Percentiles rank a stretch among this genome's conserved stretches.
Conservation (phyloP, 2,113 vertebrate species). For the Oryzias woworae region DNA sequence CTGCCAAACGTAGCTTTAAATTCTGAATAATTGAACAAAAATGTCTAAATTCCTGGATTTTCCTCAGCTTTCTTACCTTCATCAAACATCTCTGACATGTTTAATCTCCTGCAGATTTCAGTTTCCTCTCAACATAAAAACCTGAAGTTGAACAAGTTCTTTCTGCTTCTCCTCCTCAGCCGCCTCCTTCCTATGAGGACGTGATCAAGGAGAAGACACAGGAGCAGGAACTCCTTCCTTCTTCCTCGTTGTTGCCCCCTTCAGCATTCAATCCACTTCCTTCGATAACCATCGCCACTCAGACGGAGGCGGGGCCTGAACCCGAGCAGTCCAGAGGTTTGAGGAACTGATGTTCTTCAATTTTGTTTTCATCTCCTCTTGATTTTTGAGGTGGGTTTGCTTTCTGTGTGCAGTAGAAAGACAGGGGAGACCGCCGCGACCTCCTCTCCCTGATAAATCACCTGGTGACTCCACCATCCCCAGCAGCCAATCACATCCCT, state of each 20-base stretch:
- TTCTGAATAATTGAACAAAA: no score
- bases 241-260: slow-evolving; percentile 2
- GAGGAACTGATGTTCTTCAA: neutral
- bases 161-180: slow-evolving; percentile 66
- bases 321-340: slow-evolving; percentile 48
- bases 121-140: no score
- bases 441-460: slow-evolving; percentile 50
- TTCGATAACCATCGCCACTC: slow-evolving; percentile 88
- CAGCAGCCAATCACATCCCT: slow-evolving; percentile 3
- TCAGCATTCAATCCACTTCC: slow-evolving; percentile 41
- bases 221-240: slow-evolving; percentile 82
- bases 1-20: no score
- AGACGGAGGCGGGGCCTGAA: slow-evolving; percentile 83
- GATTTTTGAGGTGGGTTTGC: neutral
- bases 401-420: slow-evolving; percentile 53
- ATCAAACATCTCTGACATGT: no score
- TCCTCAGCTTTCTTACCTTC: no score
- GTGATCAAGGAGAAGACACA: slow-evolving; percentile 96
- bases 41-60: no score
- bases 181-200: slow-evolving; percentile 96
- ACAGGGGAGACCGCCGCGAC: slow-evolving; percentile 82
- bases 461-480: slow-evolving; percentile 19
- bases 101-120: no score
- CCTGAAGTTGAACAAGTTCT: neutral
- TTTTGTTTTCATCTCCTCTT: neutral